Conservation (phyloP, 2,113 vertebrate genomes). For the Brachypodius melanocephalos region DNA sequence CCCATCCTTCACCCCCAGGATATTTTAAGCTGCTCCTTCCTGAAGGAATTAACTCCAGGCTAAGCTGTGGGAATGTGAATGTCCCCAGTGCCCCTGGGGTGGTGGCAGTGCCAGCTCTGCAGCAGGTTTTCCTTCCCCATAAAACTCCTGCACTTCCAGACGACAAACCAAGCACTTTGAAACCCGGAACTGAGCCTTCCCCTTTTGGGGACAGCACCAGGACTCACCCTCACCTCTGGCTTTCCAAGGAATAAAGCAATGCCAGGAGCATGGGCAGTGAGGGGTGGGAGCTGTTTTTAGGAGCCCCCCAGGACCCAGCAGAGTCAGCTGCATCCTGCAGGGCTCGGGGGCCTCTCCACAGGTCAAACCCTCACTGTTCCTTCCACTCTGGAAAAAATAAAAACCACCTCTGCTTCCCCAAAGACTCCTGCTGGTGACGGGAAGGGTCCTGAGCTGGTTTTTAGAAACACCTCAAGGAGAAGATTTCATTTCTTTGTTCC, state of each 20-base stretch:
- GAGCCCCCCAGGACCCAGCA: not conserved
- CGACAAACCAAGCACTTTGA: not conserved
- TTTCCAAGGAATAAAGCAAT: not conserved
- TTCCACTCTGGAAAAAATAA: not conserved
- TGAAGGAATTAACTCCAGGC: not conserved
- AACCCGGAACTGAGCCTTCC: not conserved
- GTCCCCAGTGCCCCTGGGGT: not conserved
- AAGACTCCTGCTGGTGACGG: not conserved
- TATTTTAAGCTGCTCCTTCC: not conserved
- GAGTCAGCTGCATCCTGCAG: not conserved
- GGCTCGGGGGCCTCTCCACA: not conserved
- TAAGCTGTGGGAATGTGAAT: accelerated
- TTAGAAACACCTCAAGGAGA: not conserved
- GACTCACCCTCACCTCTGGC: not conserved
- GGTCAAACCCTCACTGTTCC: not conserved
- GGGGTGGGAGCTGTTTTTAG: not conserved
- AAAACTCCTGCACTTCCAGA: not conserved
- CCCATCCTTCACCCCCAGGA: not conserved
- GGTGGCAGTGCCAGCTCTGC: not conserved
- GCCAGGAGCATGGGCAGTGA: not conserved
- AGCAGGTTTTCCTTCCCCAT: not conserved
- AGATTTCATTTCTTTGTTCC: not conserved
- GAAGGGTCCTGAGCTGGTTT: not conserved
- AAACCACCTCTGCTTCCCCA: not conserved
- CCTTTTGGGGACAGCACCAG: not conserved